phyloP scores from a whole-genome alignment of 2,888 invertebrate genomes.

The Tyria jacobaeae region DNA sequence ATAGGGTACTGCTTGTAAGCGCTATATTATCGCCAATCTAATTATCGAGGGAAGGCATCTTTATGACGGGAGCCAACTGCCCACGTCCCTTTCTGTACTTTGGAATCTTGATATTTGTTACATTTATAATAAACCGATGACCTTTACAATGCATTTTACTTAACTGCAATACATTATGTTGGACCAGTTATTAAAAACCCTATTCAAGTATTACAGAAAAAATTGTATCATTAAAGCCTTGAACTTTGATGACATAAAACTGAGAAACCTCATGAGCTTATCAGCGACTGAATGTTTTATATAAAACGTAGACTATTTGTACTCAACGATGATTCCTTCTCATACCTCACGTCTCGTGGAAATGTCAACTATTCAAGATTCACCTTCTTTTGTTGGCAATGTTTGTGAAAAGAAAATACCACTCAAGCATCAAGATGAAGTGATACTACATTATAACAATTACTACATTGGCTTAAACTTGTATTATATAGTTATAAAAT shows the following conservation, averaged over 20 bases:
- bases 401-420: conserved; percentile 5
- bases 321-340: conserved; percentile 26
- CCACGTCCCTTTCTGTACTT: conserved; percentile 15
- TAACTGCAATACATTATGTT: no score
- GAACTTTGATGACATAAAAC: not conserved
- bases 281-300: not conserved
- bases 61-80: conserved; percentile 31
- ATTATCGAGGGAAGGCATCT: conserved; percentile 17
- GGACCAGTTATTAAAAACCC: no score
- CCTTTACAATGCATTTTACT: not conserved
- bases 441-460: no score
- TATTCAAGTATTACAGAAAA: no score
- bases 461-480: no score
- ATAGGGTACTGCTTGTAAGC: not conserved
- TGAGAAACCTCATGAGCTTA: not conserved
- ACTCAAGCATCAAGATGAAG: not conserved
- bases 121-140: not conserved
- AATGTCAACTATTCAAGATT: conserved; percentile 33
- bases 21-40: conserved; percentile 22
- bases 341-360: conserved; percentile 26
- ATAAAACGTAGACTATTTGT: not conserved
- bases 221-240: no score
- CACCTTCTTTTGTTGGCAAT: conserved; percentile 4
- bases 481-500: no score
- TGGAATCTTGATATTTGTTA: conserved; percentile 17